phyloP scores from a whole-genome alignment of 2,888 invertebrate species.

The Anoncus sp. region DNA sequence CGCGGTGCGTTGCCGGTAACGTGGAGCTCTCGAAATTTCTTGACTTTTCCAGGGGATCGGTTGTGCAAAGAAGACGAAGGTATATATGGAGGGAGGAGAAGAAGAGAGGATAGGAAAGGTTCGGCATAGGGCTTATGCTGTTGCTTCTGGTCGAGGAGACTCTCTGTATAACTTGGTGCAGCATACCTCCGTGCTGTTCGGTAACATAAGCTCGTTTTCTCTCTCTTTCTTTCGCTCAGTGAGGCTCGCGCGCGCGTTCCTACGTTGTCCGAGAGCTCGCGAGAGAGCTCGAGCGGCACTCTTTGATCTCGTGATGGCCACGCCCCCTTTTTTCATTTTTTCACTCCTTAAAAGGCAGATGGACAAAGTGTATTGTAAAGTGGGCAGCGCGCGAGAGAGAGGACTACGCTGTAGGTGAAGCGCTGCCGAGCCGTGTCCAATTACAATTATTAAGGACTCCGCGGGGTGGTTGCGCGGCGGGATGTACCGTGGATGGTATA shows the following conservation, averaged over 20 bases:
- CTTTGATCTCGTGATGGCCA: conserved; percentile 81
- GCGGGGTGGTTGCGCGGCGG: conserved; percentile 64
- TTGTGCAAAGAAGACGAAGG: conserved; percentile 6
- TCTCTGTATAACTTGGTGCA: conserved; percentile 18
- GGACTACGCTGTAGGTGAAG: conserved; percentile 70
- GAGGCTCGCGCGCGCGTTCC: conserved; percentile 47
- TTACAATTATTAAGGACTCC: conserved; percentile 83
- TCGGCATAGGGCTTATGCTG: conserved; percentile 51
- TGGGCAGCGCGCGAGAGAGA: conserved; percentile 79
- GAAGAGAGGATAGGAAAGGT: conserved; percentile 52
- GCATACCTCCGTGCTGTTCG: conserved; percentile 57
- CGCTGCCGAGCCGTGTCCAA: conserved; percentile 80
- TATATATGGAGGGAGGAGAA: conserved; percentile 25
- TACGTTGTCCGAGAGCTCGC: conserved; percentile 50
- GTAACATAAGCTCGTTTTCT: conserved; percentile 46
- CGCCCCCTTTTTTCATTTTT: conserved; percentile 83
- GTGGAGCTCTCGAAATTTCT: conserved; percentile 14
- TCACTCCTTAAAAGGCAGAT: conserved; percentile 83
- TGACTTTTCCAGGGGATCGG: background rate
- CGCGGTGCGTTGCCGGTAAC: conserved; percentile 38
- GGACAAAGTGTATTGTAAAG: conserved; percentile 84
- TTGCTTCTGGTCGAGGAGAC: conserved; percentile 27
- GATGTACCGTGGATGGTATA: conserved; percentile 56
- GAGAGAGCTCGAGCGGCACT: conserved; percentile 75
- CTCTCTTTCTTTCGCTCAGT: conserved; percentile 47